Conservation (phyloP, 2,888 invertebrate species). For the Drosophila borborema region DNA sequence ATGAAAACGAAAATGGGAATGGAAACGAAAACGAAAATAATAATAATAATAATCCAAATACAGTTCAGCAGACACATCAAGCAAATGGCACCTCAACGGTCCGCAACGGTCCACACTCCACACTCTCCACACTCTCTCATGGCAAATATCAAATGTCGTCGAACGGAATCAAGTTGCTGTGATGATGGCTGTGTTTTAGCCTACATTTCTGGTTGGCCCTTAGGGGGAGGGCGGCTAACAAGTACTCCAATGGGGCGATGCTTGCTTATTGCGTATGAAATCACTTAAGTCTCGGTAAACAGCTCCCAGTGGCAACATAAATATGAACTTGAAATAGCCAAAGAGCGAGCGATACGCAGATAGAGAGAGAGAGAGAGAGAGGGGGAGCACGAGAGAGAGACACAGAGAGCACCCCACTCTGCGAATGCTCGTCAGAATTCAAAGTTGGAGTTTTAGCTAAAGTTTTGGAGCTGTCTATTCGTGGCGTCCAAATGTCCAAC, state of each 20-base stretch:
- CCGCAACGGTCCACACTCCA: constrained; percentile 1
- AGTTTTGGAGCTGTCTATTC: constrained; percentile 9
- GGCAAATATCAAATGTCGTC: constrained; percentile 10
- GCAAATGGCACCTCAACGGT: constrained; percentile 6
- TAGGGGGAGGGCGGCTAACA: constrained; percentile 3
- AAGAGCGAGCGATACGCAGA: neutral
- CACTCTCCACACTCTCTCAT: neutral
- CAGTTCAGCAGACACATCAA: constrained; percentile 62
- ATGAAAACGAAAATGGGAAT: constrained; percentile 36
- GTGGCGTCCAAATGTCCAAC: constrained; percentile 21
- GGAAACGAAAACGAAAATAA: constrained; percentile 29
- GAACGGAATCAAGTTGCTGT: neutral
- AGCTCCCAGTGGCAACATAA: constrained; percentile 76
- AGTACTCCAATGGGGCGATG: constrained; percentile 40
- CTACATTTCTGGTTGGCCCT: constrained; percentile 8
- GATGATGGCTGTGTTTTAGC: constrained; percentile 25
- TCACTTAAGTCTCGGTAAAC: constrained; percentile 76
- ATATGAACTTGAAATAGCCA: constrained; percentile 60
- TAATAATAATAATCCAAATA: constrained; percentile 66
- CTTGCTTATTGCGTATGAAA: constrained; percentile 64
- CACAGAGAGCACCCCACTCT: neutral
- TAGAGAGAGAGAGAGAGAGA: neutral
- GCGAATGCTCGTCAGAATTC: constrained; percentile 1
- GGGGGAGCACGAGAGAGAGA: no score
- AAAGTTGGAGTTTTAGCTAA: constrained; percentile 17